A percentile compares a stretch with the other conserved stretches of the same genome.
phyloP scores from a whole-genome alignment of 2,888 invertebrate genomes.

The Nephrotoma guestfalica region DNA sequence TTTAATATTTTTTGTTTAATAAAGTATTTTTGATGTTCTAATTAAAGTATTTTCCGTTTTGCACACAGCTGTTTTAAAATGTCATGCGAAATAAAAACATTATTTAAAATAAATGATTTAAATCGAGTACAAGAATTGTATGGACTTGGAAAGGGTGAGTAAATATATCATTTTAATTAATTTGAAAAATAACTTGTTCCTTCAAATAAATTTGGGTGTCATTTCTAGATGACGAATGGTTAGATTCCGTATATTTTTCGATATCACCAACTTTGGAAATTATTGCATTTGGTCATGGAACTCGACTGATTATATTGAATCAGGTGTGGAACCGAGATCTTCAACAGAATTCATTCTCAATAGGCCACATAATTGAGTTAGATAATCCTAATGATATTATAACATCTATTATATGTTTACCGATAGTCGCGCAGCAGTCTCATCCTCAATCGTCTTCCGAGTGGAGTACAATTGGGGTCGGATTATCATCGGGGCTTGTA shows the following conservation, averaged over 20 bases:
- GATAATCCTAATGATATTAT: conserved; percentile 36
- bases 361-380: conserved; percentile 41
- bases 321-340: conserved; percentile 42
- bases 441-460: conserved; percentile 40
- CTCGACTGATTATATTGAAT: conserved; percentile 48
- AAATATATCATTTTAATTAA: background rate
- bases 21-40: background rate
- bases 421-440: conserved; percentile 26
- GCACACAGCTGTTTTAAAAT: conserved; percentile 16
- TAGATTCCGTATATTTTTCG: conserved; percentile 50
- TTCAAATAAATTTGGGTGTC: background rate
- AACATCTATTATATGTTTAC: conserved; percentile 34
- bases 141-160: conserved; percentile 36
- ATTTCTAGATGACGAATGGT: conserved; percentile 41
- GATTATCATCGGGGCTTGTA: conserved; percentile 71
- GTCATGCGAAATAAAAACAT: conserved; percentile 47
- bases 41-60: background rate
- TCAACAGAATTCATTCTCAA: conserved; percentile 33
- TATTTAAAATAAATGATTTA: conserved; percentile 45
- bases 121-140: conserved; percentile 41
- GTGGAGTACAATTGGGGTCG: conserved; percentile 86
- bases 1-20: background rate
- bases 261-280: conserved; percentile 60
- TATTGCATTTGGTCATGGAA: conserved; percentile 48
- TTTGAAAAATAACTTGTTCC: background rate